Conservation (phyloP, 2,113 vertebrate species). For the Nannospalax galili region DNA sequence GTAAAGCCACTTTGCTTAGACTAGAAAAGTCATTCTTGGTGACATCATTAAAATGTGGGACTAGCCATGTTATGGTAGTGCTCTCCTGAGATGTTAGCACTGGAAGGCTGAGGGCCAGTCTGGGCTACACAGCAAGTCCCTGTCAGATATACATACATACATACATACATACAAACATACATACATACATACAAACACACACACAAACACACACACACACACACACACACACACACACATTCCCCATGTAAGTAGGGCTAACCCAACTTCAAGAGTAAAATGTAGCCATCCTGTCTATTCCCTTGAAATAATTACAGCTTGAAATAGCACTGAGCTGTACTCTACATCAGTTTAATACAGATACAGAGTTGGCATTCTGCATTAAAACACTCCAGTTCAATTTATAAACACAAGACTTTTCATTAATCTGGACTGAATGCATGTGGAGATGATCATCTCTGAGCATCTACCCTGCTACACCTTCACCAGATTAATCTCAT, state of each 20-base stretch:
- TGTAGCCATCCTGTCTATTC: too few species aligned
- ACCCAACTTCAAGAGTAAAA: not conserved
- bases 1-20: not conserved
- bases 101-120: not conserved
- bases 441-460: slow-evolving; percentile 28
- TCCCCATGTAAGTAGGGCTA: not conserved
- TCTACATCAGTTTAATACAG: slow-evolving; percentile 28
- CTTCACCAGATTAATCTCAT: slow-evolving; percentile 25
- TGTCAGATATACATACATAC: too few species aligned
- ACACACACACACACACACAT: not conserved
- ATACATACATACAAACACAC: not conserved
- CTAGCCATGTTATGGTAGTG: not conserved
- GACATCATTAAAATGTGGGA: not conserved
- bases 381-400: slow-evolving; percentile 31
- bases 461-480: not conserved
- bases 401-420: slow-evolving; percentile 48
- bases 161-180: too few species aligned
- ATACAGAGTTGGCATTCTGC: slow-evolving; percentile 46
- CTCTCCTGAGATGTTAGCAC: not conserved
- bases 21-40: not conserved
- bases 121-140: not conserved
- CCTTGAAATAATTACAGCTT: not conserved
- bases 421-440: slow-evolving; percentile 45
- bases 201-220: too few species aligned
- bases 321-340: not conserved